A percentile compares a stretch with the other conserved stretches of the same genome.
phyloP scores from a whole-genome alignment of 2,888 invertebrate genomes.

The Xylota segnis region DNA sequence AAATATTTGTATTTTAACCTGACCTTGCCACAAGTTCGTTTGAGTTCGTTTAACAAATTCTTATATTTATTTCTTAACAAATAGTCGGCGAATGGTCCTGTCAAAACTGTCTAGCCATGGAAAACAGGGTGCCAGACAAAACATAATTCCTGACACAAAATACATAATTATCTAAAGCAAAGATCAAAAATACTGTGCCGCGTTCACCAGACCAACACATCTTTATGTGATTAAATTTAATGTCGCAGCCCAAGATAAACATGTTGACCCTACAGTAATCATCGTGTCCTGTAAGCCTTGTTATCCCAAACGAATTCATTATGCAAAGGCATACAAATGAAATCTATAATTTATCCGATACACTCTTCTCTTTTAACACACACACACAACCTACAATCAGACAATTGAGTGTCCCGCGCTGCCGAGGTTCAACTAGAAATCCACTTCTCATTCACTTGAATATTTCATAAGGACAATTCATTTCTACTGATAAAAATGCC shows the following conservation, averaged over 20 bases:
- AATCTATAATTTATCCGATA: slow-evolving; percentile 52
- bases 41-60: not conserved
- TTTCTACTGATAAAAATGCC: slow-evolving; percentile 70
- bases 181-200: not conserved
- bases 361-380: slow-evolving; percentile 27
- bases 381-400: slow-evolving; percentile 18
- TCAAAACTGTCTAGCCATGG: not conserved
- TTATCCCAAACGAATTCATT: slow-evolving; percentile 60
- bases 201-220: not conserved
- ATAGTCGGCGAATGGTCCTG: not conserved
- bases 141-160: not conserved
- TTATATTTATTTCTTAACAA: not conserved
- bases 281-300: slow-evolving; percentile 32
- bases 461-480: slow-evolving; percentile 74
- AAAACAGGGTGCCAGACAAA: not conserved
- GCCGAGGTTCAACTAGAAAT: slow-evolving; percentile 14
- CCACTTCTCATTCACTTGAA: slow-evolving; percentile 67
- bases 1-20: too few relatives aligned
- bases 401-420: not conserved
- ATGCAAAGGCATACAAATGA: slow-evolving; percentile 61
- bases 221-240: slow-evolving; percentile 16
- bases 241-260: not conserved
- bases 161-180: not conserved
- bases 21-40: not conserved
- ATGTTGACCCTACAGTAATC: slow-evolving; percentile 42